Conservation (phyloP, 2,113 vertebrate genomes). For the Fukomys damarensis region DNA sequence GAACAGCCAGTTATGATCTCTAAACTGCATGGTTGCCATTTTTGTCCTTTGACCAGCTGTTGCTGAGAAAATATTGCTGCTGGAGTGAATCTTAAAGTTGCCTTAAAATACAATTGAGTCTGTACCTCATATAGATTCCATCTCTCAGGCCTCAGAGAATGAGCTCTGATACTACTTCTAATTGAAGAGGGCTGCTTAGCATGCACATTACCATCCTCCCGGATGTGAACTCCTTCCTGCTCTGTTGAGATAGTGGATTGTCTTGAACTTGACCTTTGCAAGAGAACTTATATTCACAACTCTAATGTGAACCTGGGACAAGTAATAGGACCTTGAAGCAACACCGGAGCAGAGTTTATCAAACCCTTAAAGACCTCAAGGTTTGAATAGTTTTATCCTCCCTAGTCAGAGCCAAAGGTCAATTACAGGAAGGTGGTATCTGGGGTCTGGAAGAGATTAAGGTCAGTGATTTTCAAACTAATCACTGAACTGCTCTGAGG, state of each 20-base stretch:
- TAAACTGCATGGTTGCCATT: background rate
- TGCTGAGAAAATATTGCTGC: background rate
- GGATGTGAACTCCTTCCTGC: background rate
- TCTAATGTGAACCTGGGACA: background rate
- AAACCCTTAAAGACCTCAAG: background rate
- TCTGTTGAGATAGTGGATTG: background rate
- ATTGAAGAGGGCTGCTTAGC: background rate
- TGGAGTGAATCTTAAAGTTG: background rate
- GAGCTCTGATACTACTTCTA: background rate
- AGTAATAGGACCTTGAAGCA: background rate
- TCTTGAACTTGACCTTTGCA: conserved; percentile 56
- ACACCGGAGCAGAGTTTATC: conserved; percentile 16
- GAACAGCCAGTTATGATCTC: background rate
- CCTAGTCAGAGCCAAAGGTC: background rate
- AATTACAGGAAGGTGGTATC: background rate
- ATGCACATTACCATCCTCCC: no score
- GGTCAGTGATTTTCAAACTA: background rate
- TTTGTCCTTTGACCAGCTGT: background rate
- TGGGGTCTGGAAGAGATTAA: background rate
- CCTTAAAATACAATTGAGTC: background rate
- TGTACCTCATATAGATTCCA: background rate
- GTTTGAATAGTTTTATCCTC: background rate
- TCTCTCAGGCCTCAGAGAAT: background rate
- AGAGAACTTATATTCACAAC: background rate
- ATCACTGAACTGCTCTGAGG: background rate